These are phyloP conservation scores for Calameuta pallipes DNA, from an alignment of 2,888 invertebrate genomes.

Conservation along the genomic window DNA sequence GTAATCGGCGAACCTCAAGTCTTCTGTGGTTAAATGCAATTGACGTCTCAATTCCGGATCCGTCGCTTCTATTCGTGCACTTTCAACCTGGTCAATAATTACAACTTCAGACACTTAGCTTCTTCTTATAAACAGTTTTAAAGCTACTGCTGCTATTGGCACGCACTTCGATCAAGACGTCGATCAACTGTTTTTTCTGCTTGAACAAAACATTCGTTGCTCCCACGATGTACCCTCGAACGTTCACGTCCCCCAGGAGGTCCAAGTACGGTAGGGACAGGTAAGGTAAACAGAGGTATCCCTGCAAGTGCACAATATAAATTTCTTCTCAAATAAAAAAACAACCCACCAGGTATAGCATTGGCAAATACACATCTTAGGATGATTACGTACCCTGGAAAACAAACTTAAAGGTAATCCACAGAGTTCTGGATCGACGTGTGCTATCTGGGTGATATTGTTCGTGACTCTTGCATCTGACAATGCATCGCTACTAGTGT, in stretches of 20 bases:
- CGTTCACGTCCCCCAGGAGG: conserved; percentile 86
- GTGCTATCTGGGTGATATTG: conserved; percentile 73
- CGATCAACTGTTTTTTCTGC: conserved; percentile 92
- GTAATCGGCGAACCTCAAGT: conserved; percentile 94
- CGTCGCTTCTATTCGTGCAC: conserved; percentile 84
- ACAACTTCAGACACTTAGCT: neutral
- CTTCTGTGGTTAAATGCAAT: conserved; percentile 92
- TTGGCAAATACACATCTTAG: conserved; percentile 2
- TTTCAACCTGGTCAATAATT: conserved; percentile 72
- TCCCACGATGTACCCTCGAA: conserved; percentile 89
- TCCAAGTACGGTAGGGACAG: conserved; percentile 95
- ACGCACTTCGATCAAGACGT: conserved; percentile 87
- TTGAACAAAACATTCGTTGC: conserved; percentile 99
- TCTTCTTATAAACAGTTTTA: neutral
- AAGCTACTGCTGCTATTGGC: neutral
- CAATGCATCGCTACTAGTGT: conserved; percentile 76
- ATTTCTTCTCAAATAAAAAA: conserved; percentile 6
- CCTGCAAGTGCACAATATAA: conserved; percentile 67
- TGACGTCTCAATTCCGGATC: conserved; percentile 85
- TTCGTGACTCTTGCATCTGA: conserved; percentile 71
- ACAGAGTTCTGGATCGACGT: conserved; percentile 78
- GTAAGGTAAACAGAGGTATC: conserved; percentile 95
- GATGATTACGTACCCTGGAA: conserved; percentile 71
- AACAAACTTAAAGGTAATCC: conserved; percentile 91
- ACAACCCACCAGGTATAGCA: conserved; percentile 5